Evolutionary conservation across 2,797 vertebrate genomes (phyloP).

Genomic region (Oryzias sinensis): DNA sequence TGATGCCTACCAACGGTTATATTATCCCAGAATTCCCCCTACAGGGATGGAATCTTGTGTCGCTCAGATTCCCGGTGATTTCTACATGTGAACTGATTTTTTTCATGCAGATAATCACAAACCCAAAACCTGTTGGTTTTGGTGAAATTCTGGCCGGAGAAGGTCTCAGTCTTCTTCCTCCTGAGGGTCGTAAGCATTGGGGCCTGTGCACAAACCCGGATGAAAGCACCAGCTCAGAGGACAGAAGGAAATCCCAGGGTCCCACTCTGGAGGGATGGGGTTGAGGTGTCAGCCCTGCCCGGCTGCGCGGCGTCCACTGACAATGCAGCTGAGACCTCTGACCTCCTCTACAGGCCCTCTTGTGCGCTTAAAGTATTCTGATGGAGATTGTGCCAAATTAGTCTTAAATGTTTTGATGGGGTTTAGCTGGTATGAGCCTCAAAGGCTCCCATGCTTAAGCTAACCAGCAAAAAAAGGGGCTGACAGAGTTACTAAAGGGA

Average conservation of each 20-base stretch:
- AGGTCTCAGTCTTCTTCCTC: constrained; percentile 18
- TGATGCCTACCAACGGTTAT: too few relatives aligned
- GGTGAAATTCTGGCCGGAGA: constrained; percentile 10
- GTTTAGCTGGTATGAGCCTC: constrained; percentile 45
- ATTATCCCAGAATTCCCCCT: too few relatives aligned
- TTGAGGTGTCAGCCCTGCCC: background rate
- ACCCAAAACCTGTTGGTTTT: too few relatives aligned
- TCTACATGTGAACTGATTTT: too few relatives aligned
- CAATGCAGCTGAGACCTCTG: too few relatives aligned
- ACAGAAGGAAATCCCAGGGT: constrained; percentile 18
- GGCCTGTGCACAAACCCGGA: constrained; percentile 1
- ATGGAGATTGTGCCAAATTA: constrained; percentile 66
- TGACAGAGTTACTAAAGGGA: constrained; percentile 56
- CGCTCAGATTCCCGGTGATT: too few relatives aligned
- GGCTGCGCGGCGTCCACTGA: too few relatives aligned
- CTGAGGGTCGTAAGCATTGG: constrained; percentile 17
- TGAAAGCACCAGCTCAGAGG: constrained; percentile 8
- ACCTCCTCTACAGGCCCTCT: too few relatives aligned
- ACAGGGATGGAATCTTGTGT: too few relatives aligned
- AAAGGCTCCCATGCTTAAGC: constrained; percentile 10
- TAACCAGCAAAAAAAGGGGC: too few relatives aligned
- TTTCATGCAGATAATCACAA: too few relatives aligned
- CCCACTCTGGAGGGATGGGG: constrained; percentile 29
- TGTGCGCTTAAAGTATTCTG: too few relatives aligned
- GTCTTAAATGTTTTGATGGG: constrained; percentile 53